Base-by-base conservation (phyloP, 2,888 invertebrate species). In the Nezara viridula region DNA sequence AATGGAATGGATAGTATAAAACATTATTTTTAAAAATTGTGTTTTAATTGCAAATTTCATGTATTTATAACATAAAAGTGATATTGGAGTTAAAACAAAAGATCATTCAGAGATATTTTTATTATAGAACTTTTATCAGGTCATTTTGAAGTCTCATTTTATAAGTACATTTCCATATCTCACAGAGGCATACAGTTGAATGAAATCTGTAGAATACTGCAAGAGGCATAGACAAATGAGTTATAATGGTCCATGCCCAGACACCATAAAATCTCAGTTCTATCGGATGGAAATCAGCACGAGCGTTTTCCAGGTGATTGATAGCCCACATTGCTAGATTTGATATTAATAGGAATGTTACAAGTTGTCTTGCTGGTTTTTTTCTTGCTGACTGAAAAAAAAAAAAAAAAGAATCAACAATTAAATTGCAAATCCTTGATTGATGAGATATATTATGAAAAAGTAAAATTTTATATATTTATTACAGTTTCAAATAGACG, bases 201-300 rank as follows among this genome's bases (percentile, higher is more conserved):
- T 98, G 98, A 92, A 98, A 98, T 77, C 98, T 94, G 93, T 97
- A 98, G 93, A 98, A 98, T 91, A 98, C 97, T 0, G 97, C 97
- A 86, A 98, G 93, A 0, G 98, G 98, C 95, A 97, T 97, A 0
- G 97, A 96, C 0, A 97, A 96, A 92, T 98, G 97, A 0, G 97
- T 97, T 91, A 98, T 97, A 91, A 98, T 96, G 0, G 97, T 97
- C 98, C 98, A 98, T 5, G 96, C 96, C 97, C 97, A 97, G 1
- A 96, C 95, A 0, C 97, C 97, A 92, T 96, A 97, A 93, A 98
- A 97, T 88, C 95, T 93, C 89, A 97, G 93, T 92, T 98, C 97
- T 24, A 96, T 95, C 16, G 97, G 96, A 87, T 97, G 94, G 91
- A 97, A 97, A 90, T 96, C 96, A 0, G 97, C 96, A 6, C 97